Conservation (phyloP, 2,113 vertebrate genomes). For the Rousettus leschenaultii region DNA sequence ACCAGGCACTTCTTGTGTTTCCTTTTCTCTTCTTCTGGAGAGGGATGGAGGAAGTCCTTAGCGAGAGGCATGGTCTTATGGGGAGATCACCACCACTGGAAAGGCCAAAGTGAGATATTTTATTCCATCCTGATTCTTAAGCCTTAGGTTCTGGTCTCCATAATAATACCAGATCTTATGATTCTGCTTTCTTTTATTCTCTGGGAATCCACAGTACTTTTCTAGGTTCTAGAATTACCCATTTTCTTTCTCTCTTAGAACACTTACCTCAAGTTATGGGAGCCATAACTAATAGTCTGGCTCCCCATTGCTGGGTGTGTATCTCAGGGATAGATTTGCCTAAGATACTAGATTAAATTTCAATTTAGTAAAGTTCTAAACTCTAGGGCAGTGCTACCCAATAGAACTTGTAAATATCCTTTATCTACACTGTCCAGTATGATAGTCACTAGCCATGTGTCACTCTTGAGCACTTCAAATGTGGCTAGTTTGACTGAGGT, state of each 20-base stretch:
- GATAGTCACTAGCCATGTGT: neutral
- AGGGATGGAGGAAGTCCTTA: no score
- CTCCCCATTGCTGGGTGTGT: neutral
- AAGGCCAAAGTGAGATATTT: neutral
- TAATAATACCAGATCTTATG: neutral
- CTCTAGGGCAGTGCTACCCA: neutral
- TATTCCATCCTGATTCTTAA: slow-evolving; percentile 13
- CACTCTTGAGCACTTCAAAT: neutral
- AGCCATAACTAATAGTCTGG: neutral
- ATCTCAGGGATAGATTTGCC: neutral
- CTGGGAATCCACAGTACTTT: neutral
- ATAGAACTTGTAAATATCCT: neutral
- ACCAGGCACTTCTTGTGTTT: no score
- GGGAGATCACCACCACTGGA: no score
- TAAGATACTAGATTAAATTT: neutral
- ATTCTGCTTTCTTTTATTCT: slow-evolving; percentile 8
- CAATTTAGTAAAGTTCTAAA: neutral
- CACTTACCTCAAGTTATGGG: neutral
- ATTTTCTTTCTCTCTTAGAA: slow-evolving; percentile 6
- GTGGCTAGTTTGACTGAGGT: slow-evolving; percentile 24
- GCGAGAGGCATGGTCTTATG: no score
- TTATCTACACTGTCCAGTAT: neutral
- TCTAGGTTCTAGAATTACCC: neutral
- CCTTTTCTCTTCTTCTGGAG: no score
- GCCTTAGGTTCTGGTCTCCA: neutral